These are phyloP conservation scores for Riparia riparia DNA, from an alignment of 2,113 vertebrate species.

Conservation along the genomic window DNA sequence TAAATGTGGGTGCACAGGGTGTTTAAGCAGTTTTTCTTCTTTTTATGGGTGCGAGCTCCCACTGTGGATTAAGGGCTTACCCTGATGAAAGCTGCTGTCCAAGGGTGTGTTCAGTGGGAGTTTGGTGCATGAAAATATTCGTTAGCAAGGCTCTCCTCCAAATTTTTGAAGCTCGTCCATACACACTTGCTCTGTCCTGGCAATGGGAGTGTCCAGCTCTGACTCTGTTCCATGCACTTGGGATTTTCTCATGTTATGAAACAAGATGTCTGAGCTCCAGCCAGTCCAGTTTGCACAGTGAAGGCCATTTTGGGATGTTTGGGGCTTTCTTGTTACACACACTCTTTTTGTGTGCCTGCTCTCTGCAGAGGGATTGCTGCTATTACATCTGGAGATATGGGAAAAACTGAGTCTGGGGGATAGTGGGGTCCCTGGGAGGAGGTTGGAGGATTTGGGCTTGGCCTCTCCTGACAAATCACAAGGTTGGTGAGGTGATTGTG, in stretches of 20 bases:
- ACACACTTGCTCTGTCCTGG: background rate
- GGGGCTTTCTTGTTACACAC: background rate
- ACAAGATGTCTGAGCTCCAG: background rate
- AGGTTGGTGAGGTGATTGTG: background rate
- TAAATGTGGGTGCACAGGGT: background rate
- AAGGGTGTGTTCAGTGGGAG: background rate
- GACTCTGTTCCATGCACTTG: background rate
- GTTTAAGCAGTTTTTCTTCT: background rate
- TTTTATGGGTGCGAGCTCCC: background rate
- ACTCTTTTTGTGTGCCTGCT: background rate
- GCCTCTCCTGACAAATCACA: background rate
- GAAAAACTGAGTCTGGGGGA: background rate
- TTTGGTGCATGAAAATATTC: background rate
- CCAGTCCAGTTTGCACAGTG: fast-evolving
- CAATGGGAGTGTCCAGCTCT: background rate
- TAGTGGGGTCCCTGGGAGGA: background rate
- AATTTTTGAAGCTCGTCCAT: background rate
- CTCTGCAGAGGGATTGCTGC: background rate
- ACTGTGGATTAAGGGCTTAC: background rate
- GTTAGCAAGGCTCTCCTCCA: background rate
- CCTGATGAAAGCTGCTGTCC: background rate
- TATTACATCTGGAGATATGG: fast-evolving
- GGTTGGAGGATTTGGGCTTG: background rate
- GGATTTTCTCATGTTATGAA: conserved; percentile 21
- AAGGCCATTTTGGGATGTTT: background rate